Conservation (phyloP, 2,113 vertebrate species). For the Micronisus gabar region DNA sequence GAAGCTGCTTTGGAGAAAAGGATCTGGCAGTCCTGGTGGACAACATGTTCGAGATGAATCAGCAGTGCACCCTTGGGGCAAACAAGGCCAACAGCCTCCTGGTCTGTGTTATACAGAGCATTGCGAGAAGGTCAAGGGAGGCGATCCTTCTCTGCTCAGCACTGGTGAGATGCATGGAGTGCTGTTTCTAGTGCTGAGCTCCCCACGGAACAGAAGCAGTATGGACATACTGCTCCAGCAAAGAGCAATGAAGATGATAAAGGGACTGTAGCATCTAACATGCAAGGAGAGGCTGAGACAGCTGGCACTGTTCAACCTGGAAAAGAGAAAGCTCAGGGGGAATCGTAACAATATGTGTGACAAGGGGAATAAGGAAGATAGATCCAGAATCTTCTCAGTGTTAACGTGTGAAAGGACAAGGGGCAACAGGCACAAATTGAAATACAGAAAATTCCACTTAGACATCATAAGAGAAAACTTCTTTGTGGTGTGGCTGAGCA, state of each 20-base stretch:
- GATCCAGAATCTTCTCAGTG: not conserved
- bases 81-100: not conserved
- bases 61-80: not conserved
- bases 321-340: not conserved
- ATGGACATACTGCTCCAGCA: not conserved
- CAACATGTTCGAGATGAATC: not conserved
- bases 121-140: not conserved
- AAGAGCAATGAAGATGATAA: not conserved
- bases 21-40: not conserved
- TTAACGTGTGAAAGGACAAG: not conserved
- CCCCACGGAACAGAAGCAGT: not conserved
- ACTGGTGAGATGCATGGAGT: not conserved
- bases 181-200: not conserved
- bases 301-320: not conserved
- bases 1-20: not conserved
- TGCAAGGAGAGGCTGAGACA: not conserved
- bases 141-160: not conserved
- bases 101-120: not conserved
- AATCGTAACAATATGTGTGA: not conserved
- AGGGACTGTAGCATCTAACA: not conserved
- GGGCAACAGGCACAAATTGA: not conserved
- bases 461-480: not conserved
- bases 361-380: not conserved
- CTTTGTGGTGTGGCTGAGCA: not conserved
- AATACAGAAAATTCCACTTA: not conserved